Evolutionary conservation across 2,797 vertebrate species (phyloP), one percentile per base, ranked within the genome.

Genomic region (Mionectes olivaceus): DNA sequence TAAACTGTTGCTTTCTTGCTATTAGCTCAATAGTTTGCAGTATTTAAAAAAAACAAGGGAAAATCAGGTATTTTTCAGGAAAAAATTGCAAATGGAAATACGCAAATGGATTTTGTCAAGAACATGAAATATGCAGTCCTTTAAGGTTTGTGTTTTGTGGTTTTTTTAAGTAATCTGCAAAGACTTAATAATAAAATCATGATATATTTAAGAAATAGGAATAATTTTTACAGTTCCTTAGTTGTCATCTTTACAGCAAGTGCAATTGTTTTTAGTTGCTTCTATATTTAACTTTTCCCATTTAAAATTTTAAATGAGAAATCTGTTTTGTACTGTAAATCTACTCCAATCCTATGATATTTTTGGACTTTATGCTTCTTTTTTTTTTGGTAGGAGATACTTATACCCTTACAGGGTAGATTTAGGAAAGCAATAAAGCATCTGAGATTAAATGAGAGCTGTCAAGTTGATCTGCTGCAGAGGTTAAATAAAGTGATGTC

Each of bases 361-460:
- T 86, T 94, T 86, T 0, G 0, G 44, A 78, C 25, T 88, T 90
- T 15, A 52, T 68, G 13, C 1, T 67, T 67, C 75, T 55, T 47
- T 47, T 39, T 39, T 39, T 33, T 41, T 61, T 21, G 61, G 14
- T 68, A 76, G 8, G 10, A 23, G 9, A 44, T 87, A 84, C 37
- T 63, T 91, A 84, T 64, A 49, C 11, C 10, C 70, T 81, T 87
- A 71, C 35, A 89, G 59, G 37, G 17, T 37, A 87, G 57, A 85
- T 82, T 67, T 80, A 87, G 52, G 46, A 84, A 92, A 94, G 30
- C 6, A 77, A 28, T 87, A 74, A 84, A 90, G 22, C n/a, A 87
- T 79, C 64, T 64, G 53, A 83, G 70, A 81, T 91, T 92, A 93
- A 87, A 80, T 35, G 71, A 79, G 85, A 89, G 32, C 53, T 89